Percentiles rank a stretch among this genome's conserved stretches.
Conservation (phyloP, 2,888 invertebrate genomes). For the Sthenelais limicola region DNA sequence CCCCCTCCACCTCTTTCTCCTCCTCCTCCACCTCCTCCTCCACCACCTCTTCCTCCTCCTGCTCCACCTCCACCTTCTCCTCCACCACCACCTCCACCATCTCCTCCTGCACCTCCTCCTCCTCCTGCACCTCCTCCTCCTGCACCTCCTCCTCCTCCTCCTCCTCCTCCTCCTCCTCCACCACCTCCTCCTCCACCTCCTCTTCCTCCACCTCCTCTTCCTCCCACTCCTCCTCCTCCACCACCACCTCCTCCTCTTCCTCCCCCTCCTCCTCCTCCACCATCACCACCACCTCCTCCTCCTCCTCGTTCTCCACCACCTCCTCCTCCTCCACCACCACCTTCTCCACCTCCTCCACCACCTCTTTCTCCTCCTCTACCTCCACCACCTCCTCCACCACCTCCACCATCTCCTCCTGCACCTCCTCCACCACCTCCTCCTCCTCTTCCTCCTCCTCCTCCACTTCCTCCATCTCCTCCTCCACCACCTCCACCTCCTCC, state of each 20-base stretch:
- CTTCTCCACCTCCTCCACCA: constrained; percentile 45
- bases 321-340: constrained; percentile 53
- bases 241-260: constrained; percentile 23
- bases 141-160: constrained; percentile 42
- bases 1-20: no score
- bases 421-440: constrained; percentile 26
- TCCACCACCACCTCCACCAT: neutral
- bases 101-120: neutral
- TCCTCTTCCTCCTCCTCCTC: no score
- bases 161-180: constrained; percentile 43
- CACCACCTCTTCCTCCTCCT: no score
- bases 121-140: constrained; percentile 1
- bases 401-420: constrained; percentile 46
- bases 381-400: no score
- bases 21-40: no score
- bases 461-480: no score
- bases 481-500: no score
- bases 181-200: constrained; percentile 39
- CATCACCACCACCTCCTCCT: constrained; percentile 1
- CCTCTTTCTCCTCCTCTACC: no score
- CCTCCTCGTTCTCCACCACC: no score
- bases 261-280: neutral
- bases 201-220: no score
- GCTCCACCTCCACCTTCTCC: no score
- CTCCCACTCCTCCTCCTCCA: no score